Conservation (phyloP, 2,113 vertebrate species). For the Dicrurus megarhynchus region DNA sequence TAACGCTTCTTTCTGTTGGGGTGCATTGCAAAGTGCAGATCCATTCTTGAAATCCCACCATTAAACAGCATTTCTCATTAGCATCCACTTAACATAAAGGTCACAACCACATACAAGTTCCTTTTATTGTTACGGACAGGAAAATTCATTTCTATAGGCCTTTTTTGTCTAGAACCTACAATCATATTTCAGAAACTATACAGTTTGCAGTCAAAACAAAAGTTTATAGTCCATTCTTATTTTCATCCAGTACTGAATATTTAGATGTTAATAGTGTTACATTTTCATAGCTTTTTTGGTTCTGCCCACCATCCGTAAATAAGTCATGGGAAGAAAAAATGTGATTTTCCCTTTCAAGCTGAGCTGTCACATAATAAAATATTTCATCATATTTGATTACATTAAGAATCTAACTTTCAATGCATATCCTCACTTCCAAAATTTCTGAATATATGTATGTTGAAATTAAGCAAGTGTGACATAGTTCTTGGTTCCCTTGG, state of each 20-base stretch:
- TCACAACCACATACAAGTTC: not conserved
- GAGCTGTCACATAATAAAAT: slow-evolving; percentile 34
- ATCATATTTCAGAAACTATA: not conserved
- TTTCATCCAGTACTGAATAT: not conserved
- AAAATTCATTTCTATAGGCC: not conserved
- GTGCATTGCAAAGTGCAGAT: not conserved
- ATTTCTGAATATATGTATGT: slow-evolving; percentile 61
- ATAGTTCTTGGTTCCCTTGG: slow-evolving; percentile 58
- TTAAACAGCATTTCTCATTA: not conserved
- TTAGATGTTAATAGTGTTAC: not conserved
- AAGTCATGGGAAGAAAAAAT: not conserved
- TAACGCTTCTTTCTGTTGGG: not conserved
- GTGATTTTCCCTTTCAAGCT: not conserved
- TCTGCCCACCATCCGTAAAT: not conserved
- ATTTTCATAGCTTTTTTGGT: not conserved
- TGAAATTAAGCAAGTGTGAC: slow-evolving; percentile 58
- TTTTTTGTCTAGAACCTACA: not conserved
- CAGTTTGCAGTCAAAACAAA: not conserved
- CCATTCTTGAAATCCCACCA: not conserved
- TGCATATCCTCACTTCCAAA: slow-evolving; percentile 22
- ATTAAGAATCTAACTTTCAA: slow-evolving; percentile 54
- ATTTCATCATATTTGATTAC: slow-evolving; percentile 50
- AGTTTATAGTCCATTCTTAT: not conserved
- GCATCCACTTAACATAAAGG: not conserved
- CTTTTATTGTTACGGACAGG: not conserved